These are phyloP conservation scores for Mythimna vitellina DNA, from an alignment of 2,888 invertebrate species.

Conservation along the genomic window DNA sequence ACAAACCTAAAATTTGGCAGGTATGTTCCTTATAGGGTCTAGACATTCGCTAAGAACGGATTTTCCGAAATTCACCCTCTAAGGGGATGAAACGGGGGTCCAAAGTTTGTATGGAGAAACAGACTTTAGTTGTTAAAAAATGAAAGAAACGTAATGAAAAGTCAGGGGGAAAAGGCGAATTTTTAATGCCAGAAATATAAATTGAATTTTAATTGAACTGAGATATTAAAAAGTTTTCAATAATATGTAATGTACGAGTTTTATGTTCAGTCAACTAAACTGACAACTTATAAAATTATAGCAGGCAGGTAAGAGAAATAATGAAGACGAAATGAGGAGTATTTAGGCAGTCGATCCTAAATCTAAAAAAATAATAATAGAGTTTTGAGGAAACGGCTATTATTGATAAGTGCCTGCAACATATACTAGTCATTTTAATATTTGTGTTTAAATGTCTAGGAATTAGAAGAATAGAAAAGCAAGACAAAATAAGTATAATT, in stretches of 20 bases:
- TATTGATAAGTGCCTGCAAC: constrained; percentile 47
- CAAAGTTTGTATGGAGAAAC: too few relatives aligned
- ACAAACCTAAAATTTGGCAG: too few relatives aligned
- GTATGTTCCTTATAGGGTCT: too few relatives aligned
- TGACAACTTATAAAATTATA: constrained; percentile 1
- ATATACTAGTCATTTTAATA: constrained; percentile 68
- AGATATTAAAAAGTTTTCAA: constrained; percentile 22
- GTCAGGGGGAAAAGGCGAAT: neutral
- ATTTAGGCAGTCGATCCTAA: neutral
- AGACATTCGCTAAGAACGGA: too few relatives aligned
- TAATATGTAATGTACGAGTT: neutral
- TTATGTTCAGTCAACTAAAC: neutral
- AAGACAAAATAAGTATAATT: constrained; percentile 43
- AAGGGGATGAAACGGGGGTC: too few relatives aligned
- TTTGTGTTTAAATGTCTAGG: constrained; percentile 57
- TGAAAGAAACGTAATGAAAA: neutral
- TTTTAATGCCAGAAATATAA: neutral
- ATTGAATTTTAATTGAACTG: too few relatives aligned
- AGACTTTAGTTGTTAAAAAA: neutral
- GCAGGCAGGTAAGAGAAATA: neutral
- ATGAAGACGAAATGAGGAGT: constrained; percentile 1
- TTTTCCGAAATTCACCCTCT: too few relatives aligned
- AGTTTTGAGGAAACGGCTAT: constrained; percentile 30
- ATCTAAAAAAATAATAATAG: constrained; percentile 4
- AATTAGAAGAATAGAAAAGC: constrained; percentile 49